Conservation (phyloP, 2,888 invertebrate species). For the Oscheius sp. region DNA sequence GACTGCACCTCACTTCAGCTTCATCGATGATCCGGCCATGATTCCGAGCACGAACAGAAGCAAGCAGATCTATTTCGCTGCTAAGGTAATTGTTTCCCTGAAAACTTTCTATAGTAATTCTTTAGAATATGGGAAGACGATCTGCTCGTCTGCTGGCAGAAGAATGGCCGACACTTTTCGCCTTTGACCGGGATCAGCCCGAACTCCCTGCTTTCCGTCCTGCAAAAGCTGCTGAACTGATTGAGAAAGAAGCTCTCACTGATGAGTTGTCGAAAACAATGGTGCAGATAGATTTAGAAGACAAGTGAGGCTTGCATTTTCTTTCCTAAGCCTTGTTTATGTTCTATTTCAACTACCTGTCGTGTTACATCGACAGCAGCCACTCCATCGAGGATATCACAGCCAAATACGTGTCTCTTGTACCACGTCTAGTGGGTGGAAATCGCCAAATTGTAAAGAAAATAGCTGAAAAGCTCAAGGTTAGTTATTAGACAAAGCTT, state of each 20-base stretch:
- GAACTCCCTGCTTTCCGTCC: slow-evolving; percentile 67
- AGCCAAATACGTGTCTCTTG: slow-evolving; percentile 55
- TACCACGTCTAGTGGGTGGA: slow-evolving; percentile 65
- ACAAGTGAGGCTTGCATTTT: background rate
- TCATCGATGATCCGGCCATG: slow-evolving; percentile 86
- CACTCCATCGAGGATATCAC: slow-evolving; percentile 48
- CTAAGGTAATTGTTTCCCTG: slow-evolving; percentile 47
- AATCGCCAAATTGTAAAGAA: slow-evolving; percentile 42
- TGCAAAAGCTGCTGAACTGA: slow-evolving; percentile 54
- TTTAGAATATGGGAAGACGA: slow-evolving; percentile 67
- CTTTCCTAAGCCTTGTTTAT: slow-evolving; percentile 33
- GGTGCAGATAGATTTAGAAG: slow-evolving; percentile 47
- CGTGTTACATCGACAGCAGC: slow-evolving; percentile 44
- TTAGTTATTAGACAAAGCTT: background rate
- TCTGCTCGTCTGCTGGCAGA: slow-evolving; percentile 69
- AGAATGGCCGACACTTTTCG: slow-evolving; percentile 73
- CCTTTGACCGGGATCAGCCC: slow-evolving; percentile 71
- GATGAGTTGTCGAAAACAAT: slow-evolving; percentile 52
- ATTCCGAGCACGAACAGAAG: slow-evolving; percentile 61
- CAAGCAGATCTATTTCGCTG: slow-evolving; percentile 63
- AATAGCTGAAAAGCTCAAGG: slow-evolving; percentile 47
- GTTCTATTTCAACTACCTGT: slow-evolving; percentile 60
- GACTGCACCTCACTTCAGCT: slow-evolving; percentile 89
- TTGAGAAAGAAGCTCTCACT: slow-evolving; percentile 35
- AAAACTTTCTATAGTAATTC: background rate